Base-by-base conservation (phyloP, 2,113 vertebrate species). In the Lophura nycthemera region DNA sequence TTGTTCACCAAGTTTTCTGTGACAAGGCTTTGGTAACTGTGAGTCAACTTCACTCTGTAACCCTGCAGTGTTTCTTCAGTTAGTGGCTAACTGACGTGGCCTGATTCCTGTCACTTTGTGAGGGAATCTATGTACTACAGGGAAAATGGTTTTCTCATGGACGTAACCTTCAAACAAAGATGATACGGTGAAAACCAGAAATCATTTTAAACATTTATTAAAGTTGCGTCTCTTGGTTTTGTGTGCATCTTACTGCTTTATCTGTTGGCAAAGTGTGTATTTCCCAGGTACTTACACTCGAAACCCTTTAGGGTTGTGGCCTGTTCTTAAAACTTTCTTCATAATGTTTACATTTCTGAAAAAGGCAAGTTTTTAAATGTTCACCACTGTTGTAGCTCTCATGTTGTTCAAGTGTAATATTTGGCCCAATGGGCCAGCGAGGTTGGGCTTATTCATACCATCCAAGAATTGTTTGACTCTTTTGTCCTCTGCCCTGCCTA, bases 361-460 rank as follows among this genome's bases (percentile, higher is more conserved):
- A 63, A 88, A 48, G 59, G 52, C 34, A 90, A 67, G 24, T 61
- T 85, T 89, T 88, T 47, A n/a, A 84, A 48, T 69, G 70, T 43
- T 76, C 88, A 61, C 80, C 29, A 2, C 59, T 85, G 57, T 42
- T 70, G 43, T 54, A 48, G 60, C 79, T 79, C 32, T 12, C 1
- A 0, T 24, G 48, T 66, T 78, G 63, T 87, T 90, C 74, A 60
- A 72, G 56, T 54, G 67, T 50, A 61, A 61, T 57, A 48, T 87
- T 96, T 95, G 92, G 83, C 89, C 83, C 85, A 84, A 40, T 83
- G 94, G 91, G 83, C 50, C 73, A 40, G 52, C 7, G 4, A 36
- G 6, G 11, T 78, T 20, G 1, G 52, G 56, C 56, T 40, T 43
- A 1, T 70, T 89, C 34, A 1, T 38, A 30, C 20, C 48, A n/a